Base-by-base conservation (phyloP, 1,140 invertebrate species). In the Teleogryllus occipitalis region DNA sequence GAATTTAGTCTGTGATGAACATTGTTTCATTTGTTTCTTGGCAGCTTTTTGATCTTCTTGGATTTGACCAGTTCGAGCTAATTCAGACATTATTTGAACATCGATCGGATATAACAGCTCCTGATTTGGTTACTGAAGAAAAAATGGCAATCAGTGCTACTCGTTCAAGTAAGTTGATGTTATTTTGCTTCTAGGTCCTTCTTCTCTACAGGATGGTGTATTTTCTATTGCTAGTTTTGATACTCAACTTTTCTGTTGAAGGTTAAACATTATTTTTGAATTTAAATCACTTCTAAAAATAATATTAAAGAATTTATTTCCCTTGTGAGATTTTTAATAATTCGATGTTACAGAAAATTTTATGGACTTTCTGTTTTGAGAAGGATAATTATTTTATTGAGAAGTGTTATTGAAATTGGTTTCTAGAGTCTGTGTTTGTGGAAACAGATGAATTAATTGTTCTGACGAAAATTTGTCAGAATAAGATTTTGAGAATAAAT, bases 11-110 rank as follows among this genome's bases (percentile, higher is more conserved):
- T 39, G 27, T 39, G 27, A 39, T 39, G 5, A 39, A 39, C 27
- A 39, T 39, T 39, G 27, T 39, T 39, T 1, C 27, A 39, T 39
- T 39, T 39, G 27, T 79, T 54, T 80, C 80, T 74, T 85, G 85
- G 78, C 83, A 90, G 85, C 85, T 98, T 8, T 93, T 97, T 87
- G 96, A 98, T 82, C 85, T 97, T 22, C 88, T 95, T 79, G 95
- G 97, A 8, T 96, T 93, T 87, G 94, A 97, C 82, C 88, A 94
- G 82, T 94, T 98, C 85, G 94, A 96, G 83, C 89, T 98, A 72
- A 94, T 97, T 76, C 89, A 92, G 83, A 90, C 91, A 75, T 86
- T 98, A 77, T 87, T 98, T 10, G 88, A 92, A 83, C 90, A 97
- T 85, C 88, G 93, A 80, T 84, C 88, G 22, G 88, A 89, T 74